These are phyloP conservation scores for Hesperia comma DNA, from an alignment of 2,888 invertebrate species.

Conservation along the genomic window DNA sequence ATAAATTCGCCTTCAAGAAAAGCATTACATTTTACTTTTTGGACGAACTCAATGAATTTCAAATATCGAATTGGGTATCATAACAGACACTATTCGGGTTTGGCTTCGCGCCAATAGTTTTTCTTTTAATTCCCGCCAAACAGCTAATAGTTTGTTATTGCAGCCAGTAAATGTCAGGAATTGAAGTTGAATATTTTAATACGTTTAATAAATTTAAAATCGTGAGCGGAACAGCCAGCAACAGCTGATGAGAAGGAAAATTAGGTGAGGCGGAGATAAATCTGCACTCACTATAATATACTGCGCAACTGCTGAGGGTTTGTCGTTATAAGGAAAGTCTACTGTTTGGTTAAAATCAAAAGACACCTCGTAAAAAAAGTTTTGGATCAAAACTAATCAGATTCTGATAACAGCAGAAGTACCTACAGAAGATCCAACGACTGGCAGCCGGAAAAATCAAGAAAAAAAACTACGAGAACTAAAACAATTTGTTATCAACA, in stretches of 20 bases:
- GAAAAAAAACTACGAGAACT: no score
- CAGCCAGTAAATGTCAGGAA: conserved; percentile 23
- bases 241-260: conserved; percentile 1
- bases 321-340: no score
- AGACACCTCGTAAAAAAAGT: no score
- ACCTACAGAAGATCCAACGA: no score
- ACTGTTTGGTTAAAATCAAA: no score
- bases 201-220: conserved; percentile 16
- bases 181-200: conserved; percentile 28
- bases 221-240: neutral
- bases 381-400: no score
- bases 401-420: no score
- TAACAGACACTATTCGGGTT: conserved; percentile 14
- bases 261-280: neutral
- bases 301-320: neutral
- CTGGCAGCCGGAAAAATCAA: no score
- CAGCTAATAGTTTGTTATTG: conserved; percentile 28
- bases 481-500: neutral
- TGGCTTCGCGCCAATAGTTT: conserved; percentile 27
- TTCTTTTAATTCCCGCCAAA: conserved; percentile 28
- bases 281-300: no score
- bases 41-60: neutral
- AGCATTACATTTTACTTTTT: neutral
- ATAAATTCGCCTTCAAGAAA: no score
- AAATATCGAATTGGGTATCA: conserved; percentile 10